Evolutionary conservation across 2,797 vertebrate species (phyloP).

Genomic region (Tapera naevia): DNA sequence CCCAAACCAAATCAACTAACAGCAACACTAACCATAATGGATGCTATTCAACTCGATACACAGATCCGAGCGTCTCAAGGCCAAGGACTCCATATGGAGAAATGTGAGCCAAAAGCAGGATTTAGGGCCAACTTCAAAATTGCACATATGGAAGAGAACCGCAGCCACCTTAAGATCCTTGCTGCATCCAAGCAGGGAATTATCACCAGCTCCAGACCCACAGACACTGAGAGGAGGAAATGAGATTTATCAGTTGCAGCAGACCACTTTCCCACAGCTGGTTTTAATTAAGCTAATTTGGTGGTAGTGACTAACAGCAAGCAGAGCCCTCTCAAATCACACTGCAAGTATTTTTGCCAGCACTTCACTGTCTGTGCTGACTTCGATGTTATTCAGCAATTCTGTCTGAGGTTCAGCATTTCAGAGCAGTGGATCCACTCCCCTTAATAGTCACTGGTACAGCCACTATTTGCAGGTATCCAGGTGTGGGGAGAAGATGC

Average conservation of each 20-base stretch:
- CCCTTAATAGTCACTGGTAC: not conserved
- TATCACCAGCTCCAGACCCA: slow-evolving; percentile 17
- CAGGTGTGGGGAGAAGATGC: not conserved
- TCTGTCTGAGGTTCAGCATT: not conserved
- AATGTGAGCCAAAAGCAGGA: not conserved
- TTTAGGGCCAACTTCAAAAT: slow-evolving; percentile 49
- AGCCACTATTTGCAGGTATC: not conserved
- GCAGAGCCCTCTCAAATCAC: not conserved
- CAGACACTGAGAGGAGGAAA: slow-evolving; percentile 24
- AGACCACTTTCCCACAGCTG: slow-evolving; percentile 21
- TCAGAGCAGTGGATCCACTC: not conserved
- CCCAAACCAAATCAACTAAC: not conserved
- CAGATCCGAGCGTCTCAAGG: not conserved
- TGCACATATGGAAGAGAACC: slow-evolving; percentile 37
- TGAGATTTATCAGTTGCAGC: slow-evolving; percentile 15
- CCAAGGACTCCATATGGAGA: slow-evolving; percentile 43
- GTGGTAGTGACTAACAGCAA: not conserved
- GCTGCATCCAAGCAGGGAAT: not conserved
- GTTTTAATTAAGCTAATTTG: slow-evolving; percentile 40
- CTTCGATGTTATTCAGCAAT: not conserved
- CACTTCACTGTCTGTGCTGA: slow-evolving; percentile 18
- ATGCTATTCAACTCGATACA: not conserved
- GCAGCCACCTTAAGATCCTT: slow-evolving; percentile 12
- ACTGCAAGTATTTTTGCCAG: slow-evolving; percentile 2
- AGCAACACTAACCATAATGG: not conserved